Base-by-base conservation (phyloP, 2,888 invertebrate species). In the Cataglyphis cursor region DNA sequence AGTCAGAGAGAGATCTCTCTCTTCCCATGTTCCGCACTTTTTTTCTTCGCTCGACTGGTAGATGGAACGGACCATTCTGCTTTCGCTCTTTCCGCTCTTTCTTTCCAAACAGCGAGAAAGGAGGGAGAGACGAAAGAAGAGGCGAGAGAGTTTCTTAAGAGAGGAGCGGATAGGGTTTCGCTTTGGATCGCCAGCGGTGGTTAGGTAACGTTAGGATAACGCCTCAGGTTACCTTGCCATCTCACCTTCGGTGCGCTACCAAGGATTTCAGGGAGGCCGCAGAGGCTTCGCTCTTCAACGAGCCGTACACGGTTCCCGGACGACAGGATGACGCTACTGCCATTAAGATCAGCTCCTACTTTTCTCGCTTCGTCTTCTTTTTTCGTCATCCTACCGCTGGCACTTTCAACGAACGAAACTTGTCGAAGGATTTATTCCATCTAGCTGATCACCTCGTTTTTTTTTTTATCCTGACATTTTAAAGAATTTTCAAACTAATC, bases 151-250 rank as follows among this genome's bases (percentile, higher is more conserved):
- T 88, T 90, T 91, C 91, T 91, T 90, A 86, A 92, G 90, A 91
- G 92, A 68, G 18, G 85, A 89, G 83, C 89, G 92, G 90, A 92
- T 93, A 92, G 89, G 90, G 90, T 93, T 93, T 93, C 93, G 90
- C 90, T 90, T 91, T 90, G 88, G 91, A 91, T 90, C 90, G 89
- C 88, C 91, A 86, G 84, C 86, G 90, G 84, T 86, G 86, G 89
- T 88, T 90, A 90, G 91, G 86, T 91, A 91, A 90, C 87, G 91
- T 89, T 90, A 89, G 87, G 89, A 85, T 90, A 90, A 92, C 92
- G 93, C 92, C 89, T 93, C 93, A 86, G 91, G 93, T 93, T 93
- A 93, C 93, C 90, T 89, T 86, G 64, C 83, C 88, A 86, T 91
- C 90, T 92, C 91, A 90, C 91, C 90, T 91, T 88, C 90, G 90